Evolutionary conservation across 2,113 vertebrate species (phyloP).

Genomic region (Eolophus roseicapilla): DNA sequence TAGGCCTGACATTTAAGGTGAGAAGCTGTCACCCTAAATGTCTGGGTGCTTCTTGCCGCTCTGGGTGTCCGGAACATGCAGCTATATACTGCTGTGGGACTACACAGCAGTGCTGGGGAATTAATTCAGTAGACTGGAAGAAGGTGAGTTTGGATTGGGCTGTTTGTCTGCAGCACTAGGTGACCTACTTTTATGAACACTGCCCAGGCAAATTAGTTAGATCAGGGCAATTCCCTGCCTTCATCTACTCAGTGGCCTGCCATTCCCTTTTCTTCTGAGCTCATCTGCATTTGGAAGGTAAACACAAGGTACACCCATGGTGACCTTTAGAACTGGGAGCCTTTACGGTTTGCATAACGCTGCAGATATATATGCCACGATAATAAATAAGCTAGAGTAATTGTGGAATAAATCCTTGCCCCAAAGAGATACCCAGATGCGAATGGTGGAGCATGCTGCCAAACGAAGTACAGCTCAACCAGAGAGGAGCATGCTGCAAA

Average conservation of each 20-base stretch:
- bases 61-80: background rate
- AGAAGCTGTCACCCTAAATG: background rate
- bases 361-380: background rate
- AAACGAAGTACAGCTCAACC: background rate
- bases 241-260: background rate
- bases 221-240: background rate
- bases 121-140: background rate
- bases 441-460: background rate
- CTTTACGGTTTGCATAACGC: constrained; percentile 16
- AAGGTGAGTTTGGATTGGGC: background rate
- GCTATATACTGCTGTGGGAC: background rate
- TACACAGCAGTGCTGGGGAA: background rate
- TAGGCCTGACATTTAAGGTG: background rate
- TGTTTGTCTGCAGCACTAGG: background rate
- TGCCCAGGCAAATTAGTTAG: background rate
- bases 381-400: constrained; percentile 25
- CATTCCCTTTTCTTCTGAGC: constrained; percentile 7
- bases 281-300: background rate
- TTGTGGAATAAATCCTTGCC: constrained; percentile 33
- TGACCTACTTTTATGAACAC: background rate
- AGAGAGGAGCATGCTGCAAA: background rate
- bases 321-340: constrained; percentile 36
- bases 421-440: constrained; percentile 4
- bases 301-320: background rate
- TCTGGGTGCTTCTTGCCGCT: background rate